These are phyloP conservation scores for Stenodema calcarata DNA, from an alignment of 2,888 invertebrate species.

Conservation along the genomic window DNA sequence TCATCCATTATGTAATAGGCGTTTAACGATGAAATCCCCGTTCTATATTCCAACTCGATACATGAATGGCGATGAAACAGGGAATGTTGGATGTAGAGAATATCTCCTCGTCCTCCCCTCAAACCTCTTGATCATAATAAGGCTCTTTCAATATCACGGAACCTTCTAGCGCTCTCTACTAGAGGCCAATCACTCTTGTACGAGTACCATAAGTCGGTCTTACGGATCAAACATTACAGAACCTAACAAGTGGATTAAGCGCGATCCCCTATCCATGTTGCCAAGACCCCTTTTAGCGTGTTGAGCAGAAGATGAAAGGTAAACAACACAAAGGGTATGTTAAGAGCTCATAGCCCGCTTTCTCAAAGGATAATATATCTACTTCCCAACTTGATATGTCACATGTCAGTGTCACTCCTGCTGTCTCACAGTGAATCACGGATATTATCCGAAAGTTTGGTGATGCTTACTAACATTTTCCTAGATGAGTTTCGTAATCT, in stretches of 20 bases:
- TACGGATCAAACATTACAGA: conserved; percentile 26
- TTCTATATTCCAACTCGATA: neutral
- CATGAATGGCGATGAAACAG: neutral
- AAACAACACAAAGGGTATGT: neutral
- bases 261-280: neutral
- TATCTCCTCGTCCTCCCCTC: neutral
- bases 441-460: neutral
- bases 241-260: conserved; percentile 31
- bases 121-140: neutral
- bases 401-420: neutral
- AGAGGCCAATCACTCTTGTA: neutral
- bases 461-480: too few species aligned
- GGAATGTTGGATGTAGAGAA: neutral
- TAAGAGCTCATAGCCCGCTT: neutral
- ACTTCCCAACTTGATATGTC: neutral
- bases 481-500: too few species aligned
- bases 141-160: neutral
- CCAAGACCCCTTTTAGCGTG: neutral
- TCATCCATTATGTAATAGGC: neutral
- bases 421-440: neutral
- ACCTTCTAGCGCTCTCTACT: neutral
- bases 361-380: neutral
- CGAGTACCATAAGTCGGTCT: neutral
- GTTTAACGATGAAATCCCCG: neutral
- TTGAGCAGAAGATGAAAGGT: neutral